Conservation (phyloP, 2,888 invertebrate species). For the Hofmannophila pseudospretella region DNA sequence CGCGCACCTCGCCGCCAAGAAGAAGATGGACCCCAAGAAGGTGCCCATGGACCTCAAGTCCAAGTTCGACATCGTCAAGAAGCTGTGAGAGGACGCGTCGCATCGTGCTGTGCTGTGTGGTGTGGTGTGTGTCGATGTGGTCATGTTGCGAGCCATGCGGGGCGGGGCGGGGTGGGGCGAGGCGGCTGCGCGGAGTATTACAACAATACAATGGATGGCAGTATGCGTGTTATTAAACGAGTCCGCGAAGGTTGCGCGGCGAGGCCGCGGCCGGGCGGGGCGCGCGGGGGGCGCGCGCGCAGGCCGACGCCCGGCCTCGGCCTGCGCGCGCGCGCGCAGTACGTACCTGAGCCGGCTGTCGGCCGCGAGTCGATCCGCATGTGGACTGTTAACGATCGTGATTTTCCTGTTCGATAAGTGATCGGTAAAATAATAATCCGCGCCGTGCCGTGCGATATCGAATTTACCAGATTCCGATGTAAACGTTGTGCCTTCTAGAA, state of each 20-base stretch:
- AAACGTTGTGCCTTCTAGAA: conserved; percentile 37
- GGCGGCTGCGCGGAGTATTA: background rate
- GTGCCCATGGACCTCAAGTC: conserved; percentile 93
- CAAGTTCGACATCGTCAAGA: conserved; percentile 96
- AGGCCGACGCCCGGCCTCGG: conserved; percentile 1
- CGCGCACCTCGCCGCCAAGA: conserved; percentile 89
- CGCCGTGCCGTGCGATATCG: conserved; percentile 16
- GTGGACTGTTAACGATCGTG: background rate
- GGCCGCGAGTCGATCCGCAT: conserved; percentile 6
- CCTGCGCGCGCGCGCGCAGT: conserved; percentile 11
- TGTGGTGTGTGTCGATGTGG: conserved; percentile 15
- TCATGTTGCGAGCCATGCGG: background rate
- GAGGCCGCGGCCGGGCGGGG: conserved; percentile 17
- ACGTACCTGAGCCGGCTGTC: conserved; percentile 18
- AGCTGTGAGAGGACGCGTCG: conserved; percentile 79
- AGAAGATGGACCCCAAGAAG: conserved; percentile 94
- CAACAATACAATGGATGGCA: conserved; percentile 20
- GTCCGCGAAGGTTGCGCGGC: conserved; percentile 13
- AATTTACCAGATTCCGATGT: conserved; percentile 29
- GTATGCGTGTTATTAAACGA: conserved; percentile 12
- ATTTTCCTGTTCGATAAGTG: background rate
- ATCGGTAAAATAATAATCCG: conserved; percentile 13
- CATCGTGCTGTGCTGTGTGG: conserved; percentile 15
- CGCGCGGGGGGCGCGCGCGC: conserved; percentile 15
- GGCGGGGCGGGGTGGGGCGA: too few species aligned